Evolutionary conservation across 2,888 invertebrate genomes (phyloP), one percentile per base, ranked within the genome.

Genomic region (Dione vanillae): DNA sequence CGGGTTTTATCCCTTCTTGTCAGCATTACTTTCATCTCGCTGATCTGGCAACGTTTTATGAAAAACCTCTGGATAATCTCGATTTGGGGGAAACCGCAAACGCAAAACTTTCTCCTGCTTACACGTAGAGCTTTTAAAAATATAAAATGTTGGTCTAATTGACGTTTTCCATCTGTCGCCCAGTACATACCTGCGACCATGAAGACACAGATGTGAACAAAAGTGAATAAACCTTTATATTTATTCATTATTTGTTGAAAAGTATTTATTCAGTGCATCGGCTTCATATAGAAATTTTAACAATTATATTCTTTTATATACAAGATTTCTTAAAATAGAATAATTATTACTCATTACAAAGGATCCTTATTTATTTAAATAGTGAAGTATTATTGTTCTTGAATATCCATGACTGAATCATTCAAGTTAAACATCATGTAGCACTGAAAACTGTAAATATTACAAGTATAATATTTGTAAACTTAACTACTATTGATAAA

Each of bases 201-300:
- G 58, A 58, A 58, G 45, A 37, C 45, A 43, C 8, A n/a, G 19
- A 19, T 14, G 41, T 35, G 47, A 56, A 67, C 20, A 58, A 49
- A 67, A 37, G 58, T 14, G 45, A 56, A 67, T 37, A 67, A 67
- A 45, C 19, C 43, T 20, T 67, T 58, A 67, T 14, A 58, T 40
- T 67, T 58, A 45, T 37, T 20, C 37, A 40, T 49, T 64, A 37
- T 64, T 49, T 47, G 47, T 40, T 64, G 37, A 64, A 64, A 65
- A 43, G 43, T 45, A 65, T 65, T 65, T 54, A 65, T 65, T 65
- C 49, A 64, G 64, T 37, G 16, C 37, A 19, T 64, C 14, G 37
- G 47, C 49, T 49, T 49, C 43, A n/a, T n/a, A 27, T 37, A 40
- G 35, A 49, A 27, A 16, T 47, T 49, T 16, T 64, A 16, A 47